Conservation (phyloP, 64 coral and sea anemone genomes). For the Pocillopora verrucosa region DNA sequence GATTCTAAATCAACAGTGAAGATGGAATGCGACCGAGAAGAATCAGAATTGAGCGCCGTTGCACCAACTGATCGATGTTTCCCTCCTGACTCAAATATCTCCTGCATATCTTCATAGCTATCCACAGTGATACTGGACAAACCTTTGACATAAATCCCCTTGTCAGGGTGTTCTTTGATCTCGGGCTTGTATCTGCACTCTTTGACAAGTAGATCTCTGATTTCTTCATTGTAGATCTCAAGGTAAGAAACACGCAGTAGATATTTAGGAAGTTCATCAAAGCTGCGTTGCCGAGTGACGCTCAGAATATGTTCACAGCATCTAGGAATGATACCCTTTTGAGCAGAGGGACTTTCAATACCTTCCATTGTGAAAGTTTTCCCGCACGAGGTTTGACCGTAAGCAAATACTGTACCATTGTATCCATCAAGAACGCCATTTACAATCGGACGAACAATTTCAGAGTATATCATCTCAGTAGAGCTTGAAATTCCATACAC, state of each 20-base stretch:
- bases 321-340: slow-evolving; percentile 79
- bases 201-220: slow-evolving; percentile 79
- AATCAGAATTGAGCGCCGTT: slow-evolving; percentile 80
- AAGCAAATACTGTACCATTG: slow-evolving; percentile 88
- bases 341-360: slow-evolving; percentile 28
- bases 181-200: slow-evolving; percentile 72
- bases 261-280: slow-evolving; percentile 54
- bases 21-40: slow-evolving; percentile 86
- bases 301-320: slow-evolving; percentile 85
- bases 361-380: slow-evolving; percentile 96
- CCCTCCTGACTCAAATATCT: slow-evolving; percentile 70
- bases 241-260: slow-evolving; percentile 85
- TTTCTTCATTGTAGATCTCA: slow-evolving; percentile 94
- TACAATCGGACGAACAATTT: slow-evolving; percentile 88
- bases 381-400: slow-evolving; percentile 88
- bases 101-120: slow-evolving; percentile 79
- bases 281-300: slow-evolving; percentile 26
- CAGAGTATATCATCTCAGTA: slow-evolving; percentile 76
- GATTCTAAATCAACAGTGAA: slow-evolving; percentile 83
- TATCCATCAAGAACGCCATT: slow-evolving; percentile 84
- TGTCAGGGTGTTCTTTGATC: slow-evolving; percentile 91
- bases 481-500: slow-evolving; percentile 70
- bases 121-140: slow-evolving; percentile 87
- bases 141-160: slow-evolving; percentile 87
- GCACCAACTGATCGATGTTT: slow-evolving; percentile 90